A percentile compares a stretch with the other conserved stretches of the same genome.
phyloP scores from a whole-genome alignment of 2,888 invertebrate genomes.

The Cephus pulcher region DNA sequence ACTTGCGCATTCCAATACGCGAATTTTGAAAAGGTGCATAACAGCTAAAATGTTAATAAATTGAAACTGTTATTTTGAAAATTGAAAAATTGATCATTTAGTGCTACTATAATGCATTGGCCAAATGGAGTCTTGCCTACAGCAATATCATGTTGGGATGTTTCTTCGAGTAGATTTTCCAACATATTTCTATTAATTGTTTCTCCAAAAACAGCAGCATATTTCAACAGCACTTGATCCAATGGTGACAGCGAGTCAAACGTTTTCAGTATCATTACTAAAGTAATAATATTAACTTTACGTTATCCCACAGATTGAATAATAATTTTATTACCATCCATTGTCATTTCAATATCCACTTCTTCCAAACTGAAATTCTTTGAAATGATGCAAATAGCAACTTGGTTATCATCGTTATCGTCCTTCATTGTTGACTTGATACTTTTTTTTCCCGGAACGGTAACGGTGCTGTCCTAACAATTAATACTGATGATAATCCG shows the following conservation, averaged over 20 bases:
- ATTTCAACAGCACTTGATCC: slow-evolving; percentile 75
- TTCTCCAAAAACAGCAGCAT: slow-evolving; percentile 74
- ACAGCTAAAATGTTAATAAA: slow-evolving; percentile 65
- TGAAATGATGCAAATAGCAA: slow-evolving; percentile 67
- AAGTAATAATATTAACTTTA: slow-evolving; percentile 23
- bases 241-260: slow-evolving; percentile 75
- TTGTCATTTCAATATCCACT: slow-evolving; percentile 69
- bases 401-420: slow-evolving; percentile 49
- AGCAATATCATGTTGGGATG: slow-evolving; percentile 67
- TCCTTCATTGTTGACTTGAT: slow-evolving; percentile 15
- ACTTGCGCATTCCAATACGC: slow-evolving; percentile 73
- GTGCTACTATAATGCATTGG: too few species aligned
- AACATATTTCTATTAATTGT: slow-evolving; percentile 74
- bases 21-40: slow-evolving; percentile 71
- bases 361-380: slow-evolving; percentile 68
- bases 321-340: slow-evolving; percentile 68
- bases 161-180: slow-evolving; percentile 69
- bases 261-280: slow-evolving; percentile 73
- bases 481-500: not conserved
- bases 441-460: slow-evolving; percentile 9
- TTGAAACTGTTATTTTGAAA: not conserved
- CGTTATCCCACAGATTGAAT: not conserved
- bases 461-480: slow-evolving; percentile 33
- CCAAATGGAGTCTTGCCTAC: too few species aligned
- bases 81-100: not conserved